These are phyloP conservation scores for Larimichthys polyactis DNA, from an alignment of 2,113 vertebrate genomes.

Conservation along the genomic window DNA sequence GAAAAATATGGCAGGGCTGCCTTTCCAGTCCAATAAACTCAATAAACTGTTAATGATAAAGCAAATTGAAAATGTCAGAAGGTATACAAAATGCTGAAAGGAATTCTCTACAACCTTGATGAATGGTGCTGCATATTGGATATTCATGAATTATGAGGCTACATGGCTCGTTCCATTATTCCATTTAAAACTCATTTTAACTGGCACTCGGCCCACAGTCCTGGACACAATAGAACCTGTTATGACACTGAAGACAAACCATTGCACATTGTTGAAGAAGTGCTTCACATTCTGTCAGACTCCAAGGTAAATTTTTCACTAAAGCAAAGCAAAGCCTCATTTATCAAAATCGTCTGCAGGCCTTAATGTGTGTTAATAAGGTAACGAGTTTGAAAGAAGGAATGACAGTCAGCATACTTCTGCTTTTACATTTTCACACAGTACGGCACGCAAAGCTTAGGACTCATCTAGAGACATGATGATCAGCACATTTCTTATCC, in stretches of 20 bases:
- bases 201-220: constrained; percentile 38
- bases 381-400: background rate
- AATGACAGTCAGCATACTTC: constrained; percentile 26
- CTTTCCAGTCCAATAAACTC: constrained; percentile 72
- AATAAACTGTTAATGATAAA: constrained; percentile 73
- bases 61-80: constrained; percentile 78
- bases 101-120: constrained; percentile 46
- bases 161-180: constrained; percentile 55
- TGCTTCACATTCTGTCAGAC: constrained; percentile 22
- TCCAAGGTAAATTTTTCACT: constrained; percentile 11
- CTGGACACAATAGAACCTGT: constrained; percentile 36
- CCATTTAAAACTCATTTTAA: constrained; percentile 64
- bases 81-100: constrained; percentile 67
- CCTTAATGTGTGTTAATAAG: constrained; percentile 36
- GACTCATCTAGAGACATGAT: constrained; percentile 24
- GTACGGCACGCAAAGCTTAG: constrained; percentile 13
- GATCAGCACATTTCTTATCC: constrained; percentile 59
- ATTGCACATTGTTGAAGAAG: constrained; percentile 24
- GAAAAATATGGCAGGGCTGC: constrained; percentile 52
- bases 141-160: constrained; percentile 70
- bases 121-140: constrained; percentile 59
- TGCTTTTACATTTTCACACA: constrained; percentile 17
- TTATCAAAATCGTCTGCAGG: constrained; percentile 25
- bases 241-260: constrained; percentile 31
- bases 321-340: constrained; percentile 22